phyloP scores from a whole-genome alignment of 2,888 invertebrate species.

The Phalangium opilio region DNA sequence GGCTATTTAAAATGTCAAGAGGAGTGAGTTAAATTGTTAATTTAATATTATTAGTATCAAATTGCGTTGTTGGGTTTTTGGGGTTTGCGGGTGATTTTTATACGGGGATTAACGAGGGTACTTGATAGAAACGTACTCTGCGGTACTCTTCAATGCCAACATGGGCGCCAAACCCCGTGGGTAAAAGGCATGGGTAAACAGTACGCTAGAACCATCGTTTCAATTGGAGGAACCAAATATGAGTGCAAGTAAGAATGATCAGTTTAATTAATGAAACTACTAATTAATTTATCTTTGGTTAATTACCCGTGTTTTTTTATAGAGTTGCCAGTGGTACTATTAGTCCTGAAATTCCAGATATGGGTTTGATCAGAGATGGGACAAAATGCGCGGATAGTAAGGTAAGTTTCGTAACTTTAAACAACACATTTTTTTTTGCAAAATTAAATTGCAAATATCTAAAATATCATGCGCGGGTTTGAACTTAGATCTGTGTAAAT shows the following conservation, averaged over 20 bases:
- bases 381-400: slow-evolving; percentile 83
- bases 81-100: neutral
- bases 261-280: too few relatives aligned
- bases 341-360: slow-evolving; percentile 49
- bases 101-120: neutral
- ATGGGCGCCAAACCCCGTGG: slow-evolving; percentile 65
- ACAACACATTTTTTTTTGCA: neutral
- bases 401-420: slow-evolving; percentile 39
- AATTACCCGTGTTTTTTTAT: too few relatives aligned
- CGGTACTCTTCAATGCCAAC: slow-evolving; percentile 86
- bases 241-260: slow-evolving; percentile 73
- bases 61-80: too few relatives aligned
- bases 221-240: slow-evolving; percentile 71
- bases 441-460: neutral
- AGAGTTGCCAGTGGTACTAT: slow-evolving; percentile 49
- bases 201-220: slow-evolving; percentile 74
- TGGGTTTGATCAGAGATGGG: slow-evolving; percentile 82
- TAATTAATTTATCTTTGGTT: too few relatives aligned
- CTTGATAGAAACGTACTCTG: slow-evolving; percentile 66
- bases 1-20: slow-evolving; percentile 70
- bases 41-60: neutral
- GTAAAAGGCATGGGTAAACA: slow-evolving; percentile 62
- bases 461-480: neutral
- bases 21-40: slow-evolving; percentile 64
- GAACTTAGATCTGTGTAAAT: slow-evolving; percentile 61